A percentile compares a stretch with the other conserved stretches of the same genome.
Conservation (phyloP, 2,888 invertebrate species). For the Diabrotica balteata region DNA sequence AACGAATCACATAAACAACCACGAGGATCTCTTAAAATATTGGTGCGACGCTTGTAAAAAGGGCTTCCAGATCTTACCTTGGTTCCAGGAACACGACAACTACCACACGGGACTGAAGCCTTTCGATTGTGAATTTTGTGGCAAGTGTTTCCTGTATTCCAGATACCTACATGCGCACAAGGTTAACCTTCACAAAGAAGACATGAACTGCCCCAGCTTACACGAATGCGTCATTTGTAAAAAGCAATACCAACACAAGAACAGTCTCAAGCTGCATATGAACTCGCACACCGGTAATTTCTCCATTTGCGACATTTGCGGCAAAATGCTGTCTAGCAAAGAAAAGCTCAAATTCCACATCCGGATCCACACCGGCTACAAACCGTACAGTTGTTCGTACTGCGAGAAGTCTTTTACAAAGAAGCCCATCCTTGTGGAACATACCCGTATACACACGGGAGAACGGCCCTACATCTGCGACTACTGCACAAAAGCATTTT, state of each 20-base stretch:
- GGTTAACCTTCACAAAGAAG: conserved; percentile 54
- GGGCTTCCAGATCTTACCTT: conserved; percentile 64
- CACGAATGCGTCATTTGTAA: conserved; percentile 59
- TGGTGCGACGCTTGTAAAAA: conserved; percentile 65
- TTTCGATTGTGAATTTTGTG: conserved; percentile 64
- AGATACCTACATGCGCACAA: conserved; percentile 57
- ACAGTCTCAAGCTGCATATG: conserved; percentile 59
- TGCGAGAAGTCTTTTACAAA: conserved; percentile 59
- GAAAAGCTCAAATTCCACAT: conserved; percentile 63
- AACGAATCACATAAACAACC: conserved; percentile 53
- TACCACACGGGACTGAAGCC: conserved; percentile 65
- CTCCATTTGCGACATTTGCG: conserved; percentile 68
- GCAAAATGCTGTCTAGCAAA: conserved; percentile 63
- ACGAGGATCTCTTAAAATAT: conserved; percentile 60
- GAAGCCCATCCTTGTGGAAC: conserved; percentile 56
- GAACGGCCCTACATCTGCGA: conserved; percentile 62
- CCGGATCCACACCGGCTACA: conserved; percentile 56
- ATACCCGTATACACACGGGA: conserved; percentile 57
- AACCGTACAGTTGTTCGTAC: conserved; percentile 55
- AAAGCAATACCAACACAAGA: conserved; percentile 58
- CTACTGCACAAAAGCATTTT: conserved; percentile 69
- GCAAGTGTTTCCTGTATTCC: conserved; percentile 62
- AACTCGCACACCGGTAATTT: conserved; percentile 63
- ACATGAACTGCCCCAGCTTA: conserved; percentile 48
- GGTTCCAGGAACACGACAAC: conserved; percentile 67